Evolutionary conservation across 1,140 invertebrate genomes (phyloP).

Genomic region (Saccostrea cuccullata): DNA sequence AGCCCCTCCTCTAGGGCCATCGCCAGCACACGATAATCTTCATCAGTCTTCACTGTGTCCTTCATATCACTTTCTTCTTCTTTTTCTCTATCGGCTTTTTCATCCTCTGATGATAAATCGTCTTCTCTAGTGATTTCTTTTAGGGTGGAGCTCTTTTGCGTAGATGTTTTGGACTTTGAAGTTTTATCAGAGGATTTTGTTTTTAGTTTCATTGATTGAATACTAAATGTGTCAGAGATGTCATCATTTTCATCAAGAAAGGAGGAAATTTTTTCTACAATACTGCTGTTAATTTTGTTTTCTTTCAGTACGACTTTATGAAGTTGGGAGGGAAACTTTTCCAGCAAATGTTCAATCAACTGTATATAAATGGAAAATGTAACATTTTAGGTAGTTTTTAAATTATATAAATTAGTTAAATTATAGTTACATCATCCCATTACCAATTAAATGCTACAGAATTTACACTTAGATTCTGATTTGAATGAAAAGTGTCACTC

Average conservation of each 20-base stretch:
- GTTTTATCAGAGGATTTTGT: background rate
- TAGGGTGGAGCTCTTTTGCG: slow-evolving; percentile 19
- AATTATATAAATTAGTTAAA: background rate
- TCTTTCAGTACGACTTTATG: slow-evolving; percentile 59
- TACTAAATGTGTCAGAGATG: slow-evolving; percentile 35
- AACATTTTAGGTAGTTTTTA: background rate
- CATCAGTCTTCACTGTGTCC: slow-evolving; percentile 47
- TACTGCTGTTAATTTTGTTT: slow-evolving; percentile 61
- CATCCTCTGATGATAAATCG: background rate
- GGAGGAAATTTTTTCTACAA: slow-evolving; percentile 59
- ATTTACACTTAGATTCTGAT: background rate
- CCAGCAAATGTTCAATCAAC: slow-evolving; percentile 62
- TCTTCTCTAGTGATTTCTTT: background rate
- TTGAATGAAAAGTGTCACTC: background rate
- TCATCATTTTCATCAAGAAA: slow-evolving; percentile 55
- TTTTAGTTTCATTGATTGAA: slow-evolving; percentile 1
- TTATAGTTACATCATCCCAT: no score
- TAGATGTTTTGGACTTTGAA: slow-evolving; percentile 19
- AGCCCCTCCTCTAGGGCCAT: slow-evolving; percentile 46
- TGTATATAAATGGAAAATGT: slow-evolving; percentile 44
- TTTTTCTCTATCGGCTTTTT: slow-evolving; percentile 33
- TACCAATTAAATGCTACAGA: no score
- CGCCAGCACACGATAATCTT: slow-evolving; percentile 45
- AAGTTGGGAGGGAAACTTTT: slow-evolving; percentile 62
- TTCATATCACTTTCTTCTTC: slow-evolving; percentile 25